phyloP scores from a whole-genome alignment of 2,888 invertebrate genomes.

The Callosobruchus maculatus region DNA sequence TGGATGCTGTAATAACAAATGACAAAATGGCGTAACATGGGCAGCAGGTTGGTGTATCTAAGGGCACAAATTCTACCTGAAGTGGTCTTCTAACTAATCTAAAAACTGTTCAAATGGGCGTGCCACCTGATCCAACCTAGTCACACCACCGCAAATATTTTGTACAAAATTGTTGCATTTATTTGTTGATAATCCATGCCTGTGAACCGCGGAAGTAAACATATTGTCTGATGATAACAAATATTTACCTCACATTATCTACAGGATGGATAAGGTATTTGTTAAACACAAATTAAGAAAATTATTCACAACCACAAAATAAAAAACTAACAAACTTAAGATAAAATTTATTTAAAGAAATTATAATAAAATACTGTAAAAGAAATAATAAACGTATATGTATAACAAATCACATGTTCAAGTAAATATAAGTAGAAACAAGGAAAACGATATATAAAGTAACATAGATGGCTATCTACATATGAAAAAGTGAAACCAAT shows the following conservation, averaged over 20 bases:
- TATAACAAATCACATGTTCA: background rate
- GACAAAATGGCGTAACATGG: too few species aligned
- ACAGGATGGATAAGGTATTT: constrained; percentile 1
- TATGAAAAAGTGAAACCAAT: background rate
- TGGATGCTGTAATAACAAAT: too few species aligned
- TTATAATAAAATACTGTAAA: constrained; percentile 10
- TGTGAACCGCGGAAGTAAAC: too few species aligned
- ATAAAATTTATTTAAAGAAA: background rate
- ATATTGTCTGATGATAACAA: too few species aligned
- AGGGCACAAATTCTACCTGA: too few species aligned
- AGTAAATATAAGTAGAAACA: background rate
- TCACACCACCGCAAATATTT: too few species aligned
- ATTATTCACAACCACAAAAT: background rate
- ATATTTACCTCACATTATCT: background rate
- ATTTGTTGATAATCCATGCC: too few species aligned
- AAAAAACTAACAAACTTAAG: background rate
- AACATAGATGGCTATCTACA: background rate
- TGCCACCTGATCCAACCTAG: too few species aligned
- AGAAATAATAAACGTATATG: background rate
- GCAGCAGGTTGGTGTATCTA: too few species aligned
- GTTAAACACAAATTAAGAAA: background rate
- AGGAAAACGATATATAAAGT: background rate
- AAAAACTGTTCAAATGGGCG: too few species aligned
- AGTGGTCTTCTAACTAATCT: too few species aligned
- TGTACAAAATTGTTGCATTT: too few species aligned